Percentiles rank a stretch among this genome's conserved stretches.
Evolutionary conservation across 2,113 vertebrate species (phyloP).

Genomic region (Cavia porcellus): DNA sequence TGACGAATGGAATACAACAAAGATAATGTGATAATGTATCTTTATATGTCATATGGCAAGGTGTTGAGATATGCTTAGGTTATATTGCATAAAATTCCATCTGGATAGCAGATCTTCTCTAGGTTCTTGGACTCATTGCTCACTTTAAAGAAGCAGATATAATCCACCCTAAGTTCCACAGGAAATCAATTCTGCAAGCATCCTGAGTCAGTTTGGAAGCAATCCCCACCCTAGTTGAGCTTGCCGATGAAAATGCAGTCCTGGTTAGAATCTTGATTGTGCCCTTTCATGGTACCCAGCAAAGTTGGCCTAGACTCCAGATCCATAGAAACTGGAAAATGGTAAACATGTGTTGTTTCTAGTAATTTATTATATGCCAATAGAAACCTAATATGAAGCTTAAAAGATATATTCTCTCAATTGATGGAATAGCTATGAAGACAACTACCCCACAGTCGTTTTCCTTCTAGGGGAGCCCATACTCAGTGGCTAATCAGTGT

Average conservation of each 20-base stretch:
- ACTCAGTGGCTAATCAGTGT: not conserved
- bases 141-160: not conserved
- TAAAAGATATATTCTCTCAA: not conserved
- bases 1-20: not conserved
- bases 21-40: not conserved
- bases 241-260: not conserved
- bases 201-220: not conserved
- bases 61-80: not conserved
- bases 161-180: not conserved
- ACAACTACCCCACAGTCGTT: not conserved
- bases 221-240: not conserved
- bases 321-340: not conserved
- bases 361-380: not conserved
- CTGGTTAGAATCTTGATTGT: not conserved
- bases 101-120: not conserved
- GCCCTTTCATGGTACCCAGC: not conserved
- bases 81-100: not conserved
- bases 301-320: not conserved
- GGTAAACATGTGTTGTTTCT: not conserved
- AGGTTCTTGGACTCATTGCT: not conserved
- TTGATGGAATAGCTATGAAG: not conserved
- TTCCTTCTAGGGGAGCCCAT: not conserved
- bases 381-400: not conserved
- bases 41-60: not conserved
- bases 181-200: not conserved